These are phyloP conservation scores for Halcyon smyrnensis DNA, from an alignment of 2,797 vertebrate genomes.

Conservation along the genomic window DNA sequence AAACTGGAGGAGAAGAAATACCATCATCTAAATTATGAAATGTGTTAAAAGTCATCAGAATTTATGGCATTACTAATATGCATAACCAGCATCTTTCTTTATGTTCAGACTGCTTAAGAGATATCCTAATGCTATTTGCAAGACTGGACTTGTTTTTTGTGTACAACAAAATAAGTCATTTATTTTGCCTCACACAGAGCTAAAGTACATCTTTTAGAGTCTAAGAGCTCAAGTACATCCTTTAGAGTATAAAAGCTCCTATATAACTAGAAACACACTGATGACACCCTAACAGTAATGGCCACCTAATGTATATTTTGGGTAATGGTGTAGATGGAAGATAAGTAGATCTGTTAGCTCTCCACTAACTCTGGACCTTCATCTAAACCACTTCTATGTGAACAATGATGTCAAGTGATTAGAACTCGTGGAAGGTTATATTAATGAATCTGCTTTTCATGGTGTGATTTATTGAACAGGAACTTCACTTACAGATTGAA, in stretches of 20 bases:
- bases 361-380: fast-evolving
- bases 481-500: not conserved
- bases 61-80: not conserved
- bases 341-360: not conserved
- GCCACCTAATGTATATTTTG: fast-evolving
- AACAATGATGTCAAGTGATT: not conserved
- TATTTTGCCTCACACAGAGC: not conserved
- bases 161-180: fast-evolving
- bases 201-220: not conserved
- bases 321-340: not conserved
- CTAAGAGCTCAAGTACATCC: not conserved
- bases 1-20: not conserved
- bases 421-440: not conserved
- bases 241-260: not conserved
- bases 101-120: not conserved
- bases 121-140: not conserved
- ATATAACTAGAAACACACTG: not conserved
- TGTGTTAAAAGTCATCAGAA: not conserved
- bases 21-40: not conserved
- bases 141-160: not conserved
- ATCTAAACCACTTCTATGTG: fast-evolving
- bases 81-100: not conserved
- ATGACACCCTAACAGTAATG: fast-evolving
- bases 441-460: not conserved
- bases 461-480: not conserved